Conservation (phyloP, 2,888 invertebrate genomes). For the Lordiphosa fenestrarum region DNA sequence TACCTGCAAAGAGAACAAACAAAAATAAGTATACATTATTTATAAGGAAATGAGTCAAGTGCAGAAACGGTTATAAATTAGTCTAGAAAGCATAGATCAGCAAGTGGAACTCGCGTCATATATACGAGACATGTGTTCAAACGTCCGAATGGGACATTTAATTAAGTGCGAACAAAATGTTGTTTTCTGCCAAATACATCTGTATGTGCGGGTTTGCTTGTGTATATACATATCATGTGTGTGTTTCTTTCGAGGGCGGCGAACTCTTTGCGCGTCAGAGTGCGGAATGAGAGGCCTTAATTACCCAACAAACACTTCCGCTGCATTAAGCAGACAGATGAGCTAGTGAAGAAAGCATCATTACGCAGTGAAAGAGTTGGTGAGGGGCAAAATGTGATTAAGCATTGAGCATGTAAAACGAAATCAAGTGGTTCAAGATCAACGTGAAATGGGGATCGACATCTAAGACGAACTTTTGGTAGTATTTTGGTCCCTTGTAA, state of each 20-base stretch:
- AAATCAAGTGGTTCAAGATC: too few species aligned
- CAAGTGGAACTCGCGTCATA: constrained; percentile 38
- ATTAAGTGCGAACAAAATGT: constrained; percentile 57
- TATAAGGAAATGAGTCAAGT: constrained; percentile 40
- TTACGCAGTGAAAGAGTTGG: constrained; percentile 15
- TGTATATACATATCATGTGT: constrained; percentile 6
- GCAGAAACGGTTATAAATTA: constrained; percentile 10
- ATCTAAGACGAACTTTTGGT: too few species aligned
- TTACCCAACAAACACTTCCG: constrained; percentile 28
- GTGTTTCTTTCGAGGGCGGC: constrained; percentile 25
- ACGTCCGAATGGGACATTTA: constrained; percentile 36
- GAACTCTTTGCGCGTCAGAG: constrained; percentile 27
- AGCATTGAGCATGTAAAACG: too few species aligned
- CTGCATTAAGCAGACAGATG: constrained; percentile 22
- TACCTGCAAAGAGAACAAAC: constrained; percentile 49
- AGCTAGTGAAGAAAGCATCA: constrained; percentile 7
- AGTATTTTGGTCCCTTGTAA: too few species aligned
- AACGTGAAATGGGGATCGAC: too few species aligned
- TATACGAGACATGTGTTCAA: constrained; percentile 4
- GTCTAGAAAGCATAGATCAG: constrained; percentile 30
- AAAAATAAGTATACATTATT: constrained; percentile 38
- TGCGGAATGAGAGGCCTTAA: constrained; percentile 21
- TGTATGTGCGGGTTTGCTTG: constrained; percentile 2
- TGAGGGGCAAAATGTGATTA: too few species aligned
- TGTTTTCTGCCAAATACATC: constrained; percentile 13